Conservation (phyloP, 2,113 vertebrate species). For the Pelecanus crispus region DNA sequence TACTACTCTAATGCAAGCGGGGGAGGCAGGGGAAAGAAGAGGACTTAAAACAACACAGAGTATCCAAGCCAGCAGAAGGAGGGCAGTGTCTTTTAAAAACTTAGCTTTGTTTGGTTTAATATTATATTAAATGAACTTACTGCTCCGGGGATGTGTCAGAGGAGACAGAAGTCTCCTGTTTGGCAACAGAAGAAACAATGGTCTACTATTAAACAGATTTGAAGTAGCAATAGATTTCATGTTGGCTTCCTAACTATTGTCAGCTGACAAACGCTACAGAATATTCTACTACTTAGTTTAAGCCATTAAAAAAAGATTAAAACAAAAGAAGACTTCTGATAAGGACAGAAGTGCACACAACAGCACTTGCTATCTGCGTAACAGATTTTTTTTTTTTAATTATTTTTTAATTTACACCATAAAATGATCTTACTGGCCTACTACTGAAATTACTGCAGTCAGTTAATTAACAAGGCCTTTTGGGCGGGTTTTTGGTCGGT, state of each 20-base stretch:
- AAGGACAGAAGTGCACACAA: background rate
- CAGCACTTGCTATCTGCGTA: background rate
- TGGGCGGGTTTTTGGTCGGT: background rate
- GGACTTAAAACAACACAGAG: background rate
- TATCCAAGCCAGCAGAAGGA: background rate
- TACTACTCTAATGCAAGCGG: background rate
- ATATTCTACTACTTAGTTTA: background rate
- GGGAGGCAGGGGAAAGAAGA: background rate
- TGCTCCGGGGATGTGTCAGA: background rate
- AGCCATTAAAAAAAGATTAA: background rate
- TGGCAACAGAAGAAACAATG: background rate
- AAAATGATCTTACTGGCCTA: background rate
- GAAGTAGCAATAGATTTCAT: background rate
- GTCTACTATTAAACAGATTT: background rate
- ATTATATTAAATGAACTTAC: background rate
- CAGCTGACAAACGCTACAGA: background rate
- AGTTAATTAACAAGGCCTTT: background rate
- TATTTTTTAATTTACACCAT: background rate
- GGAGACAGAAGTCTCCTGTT: background rate
- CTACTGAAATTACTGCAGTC: rapidly evolving
- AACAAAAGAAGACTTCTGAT: background rate
- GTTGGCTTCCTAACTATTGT: background rate
- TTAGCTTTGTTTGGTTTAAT: background rate
- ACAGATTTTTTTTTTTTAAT: rapidly evolving
- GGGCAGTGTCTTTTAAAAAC: background rate